These are phyloP conservation scores for Liasis olivaceus DNA, from an alignment of 2,797 vertebrate genomes.

Conservation along the genomic window DNA sequence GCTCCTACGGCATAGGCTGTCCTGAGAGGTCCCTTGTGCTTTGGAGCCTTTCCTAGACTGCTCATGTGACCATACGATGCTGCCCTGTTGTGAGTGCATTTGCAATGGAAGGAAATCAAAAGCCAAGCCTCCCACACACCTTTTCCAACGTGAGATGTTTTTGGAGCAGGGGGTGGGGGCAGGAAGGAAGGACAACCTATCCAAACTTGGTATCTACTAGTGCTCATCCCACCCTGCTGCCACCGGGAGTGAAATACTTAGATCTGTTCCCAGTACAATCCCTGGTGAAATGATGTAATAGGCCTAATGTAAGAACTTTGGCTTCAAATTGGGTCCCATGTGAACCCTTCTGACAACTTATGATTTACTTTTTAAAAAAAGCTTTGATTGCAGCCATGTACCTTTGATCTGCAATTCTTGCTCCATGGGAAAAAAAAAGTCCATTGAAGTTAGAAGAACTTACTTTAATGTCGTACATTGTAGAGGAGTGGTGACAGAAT, in stretches of 20 bases:
- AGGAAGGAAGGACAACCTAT: neutral
- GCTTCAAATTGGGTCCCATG: neutral
- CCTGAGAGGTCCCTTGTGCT: neutral
- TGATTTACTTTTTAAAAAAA: neutral
- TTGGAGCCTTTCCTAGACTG: neutral
- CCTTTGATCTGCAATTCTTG: neutral
- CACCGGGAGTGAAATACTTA: neutral
- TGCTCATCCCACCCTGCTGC: neutral
- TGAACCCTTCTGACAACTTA: neutral
- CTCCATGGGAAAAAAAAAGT: neutral
- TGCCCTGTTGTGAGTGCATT: neutral
- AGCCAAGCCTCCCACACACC: neutral
- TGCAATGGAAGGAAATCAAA: neutral
- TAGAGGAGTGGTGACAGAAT: neutral
- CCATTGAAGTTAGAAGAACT: neutral
- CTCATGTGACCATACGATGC: neutral
- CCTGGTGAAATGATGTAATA: neutral
- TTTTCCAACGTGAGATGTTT: neutral
- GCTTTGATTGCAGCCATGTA: neutral
- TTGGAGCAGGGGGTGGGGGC: rapidly evolving
- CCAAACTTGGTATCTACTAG: neutral
- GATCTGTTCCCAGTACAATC: neutral
- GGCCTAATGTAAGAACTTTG: neutral
- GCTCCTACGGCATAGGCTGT: neutral
- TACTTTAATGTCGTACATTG: neutral